Conservation (phyloP, 2,113 vertebrate species). For the Lepus europaeus region DNA sequence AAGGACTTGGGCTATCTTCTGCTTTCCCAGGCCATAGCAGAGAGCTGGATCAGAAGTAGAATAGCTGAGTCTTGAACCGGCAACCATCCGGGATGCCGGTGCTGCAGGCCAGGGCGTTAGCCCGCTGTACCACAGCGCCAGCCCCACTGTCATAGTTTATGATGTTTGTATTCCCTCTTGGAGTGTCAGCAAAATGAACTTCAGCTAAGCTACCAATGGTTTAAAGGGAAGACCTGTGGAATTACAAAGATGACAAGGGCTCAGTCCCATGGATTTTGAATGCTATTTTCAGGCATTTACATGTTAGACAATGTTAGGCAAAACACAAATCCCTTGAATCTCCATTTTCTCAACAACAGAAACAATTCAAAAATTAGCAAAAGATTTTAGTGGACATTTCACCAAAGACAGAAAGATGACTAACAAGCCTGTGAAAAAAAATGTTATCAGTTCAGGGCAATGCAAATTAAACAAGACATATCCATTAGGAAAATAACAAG, state of each 20-base stretch:
- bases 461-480: not conserved
- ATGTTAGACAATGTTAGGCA: not conserved
- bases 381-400: not conserved
- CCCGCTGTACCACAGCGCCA: too few relatives aligned
- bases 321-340: conserved; percentile 18
- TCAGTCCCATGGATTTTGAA: not conserved
- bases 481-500: not conserved
- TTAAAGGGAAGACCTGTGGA: not conserved
- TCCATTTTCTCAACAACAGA: conserved; percentile 2
- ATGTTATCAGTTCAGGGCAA: not conserved
- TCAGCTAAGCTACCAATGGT: not conserved
- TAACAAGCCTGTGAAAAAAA: not conserved
- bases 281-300: not conserved
- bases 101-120: too few relatives aligned
- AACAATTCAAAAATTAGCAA: not conserved
- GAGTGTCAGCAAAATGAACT: conserved; percentile 36
- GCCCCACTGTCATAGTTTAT: not conserved
- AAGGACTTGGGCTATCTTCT: too few relatives aligned
- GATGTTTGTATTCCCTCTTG: conserved; percentile 60
- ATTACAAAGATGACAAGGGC: not conserved
- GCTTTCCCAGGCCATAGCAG: too few relatives aligned
- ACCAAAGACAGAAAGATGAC: not conserved
- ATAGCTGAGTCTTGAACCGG: too few relatives aligned
- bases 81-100: too few relatives aligned
- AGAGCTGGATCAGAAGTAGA: too few relatives aligned